Base-by-base conservation (phyloP, 2,797 vertebrate species). In the Peromyscus aztecus region DNA sequence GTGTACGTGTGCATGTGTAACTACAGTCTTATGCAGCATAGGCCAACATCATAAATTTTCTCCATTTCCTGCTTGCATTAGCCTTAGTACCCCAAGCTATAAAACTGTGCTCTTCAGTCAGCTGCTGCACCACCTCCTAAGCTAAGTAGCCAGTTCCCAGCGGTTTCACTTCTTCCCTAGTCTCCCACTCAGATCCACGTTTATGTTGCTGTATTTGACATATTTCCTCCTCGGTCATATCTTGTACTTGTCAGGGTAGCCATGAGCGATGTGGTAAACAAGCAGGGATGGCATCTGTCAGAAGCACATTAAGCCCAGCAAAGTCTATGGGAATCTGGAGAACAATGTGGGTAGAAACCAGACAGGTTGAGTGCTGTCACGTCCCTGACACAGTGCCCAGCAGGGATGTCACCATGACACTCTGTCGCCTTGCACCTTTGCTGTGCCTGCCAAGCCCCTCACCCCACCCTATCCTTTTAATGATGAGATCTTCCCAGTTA, bases 61-160 rank as follows among this genome's bases (percentile, higher is more conserved):
- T 73, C 40, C 59, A 37, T 80, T 96, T 84, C 46, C 37, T 63
- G 71, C 63, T 82, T 37, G 37, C 61, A 73, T 16, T n/a, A 87
- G 52, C 55, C 59, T 69, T 49, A 76, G 88, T n/a, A 59, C 34
- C 13, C 29, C 8, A 7, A 29, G 61, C 29, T 61, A 57, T 55
- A 61, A 81, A 71, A 89, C 82, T 57, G 4, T 82, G 61, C 59
- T 84, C n/a, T 93, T 78, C 61, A 49, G 89, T 91, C 87, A 93
- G 87, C 87, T 75, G n/a, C 81, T 95, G n/a, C n/a, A 78, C 65
- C 52, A 40, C 37, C 78, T 89, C 65, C 71, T 88, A 83, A 94
- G 78, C 40, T 90, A 63, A 78, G 83, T 40, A 31, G 71, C 76
- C 46, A 63, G 13, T 90, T 95, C 71, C 90, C 92, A 91, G 52